Conservation (phyloP, 2,888 invertebrate species). For the Furcula furcula region DNA sequence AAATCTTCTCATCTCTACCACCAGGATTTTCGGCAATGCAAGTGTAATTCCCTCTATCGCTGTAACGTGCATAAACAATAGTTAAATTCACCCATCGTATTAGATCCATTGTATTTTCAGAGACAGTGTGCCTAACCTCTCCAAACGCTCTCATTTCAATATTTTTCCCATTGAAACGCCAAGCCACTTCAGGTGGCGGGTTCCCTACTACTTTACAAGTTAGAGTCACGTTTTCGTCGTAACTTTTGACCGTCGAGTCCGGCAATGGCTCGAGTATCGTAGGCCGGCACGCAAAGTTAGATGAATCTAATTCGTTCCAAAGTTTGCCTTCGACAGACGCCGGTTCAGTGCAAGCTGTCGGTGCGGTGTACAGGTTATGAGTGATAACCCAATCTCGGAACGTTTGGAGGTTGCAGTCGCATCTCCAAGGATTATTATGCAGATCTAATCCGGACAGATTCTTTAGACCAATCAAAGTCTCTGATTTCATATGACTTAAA, state of each 20-base stretch:
- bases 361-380: slow-evolving; percentile 88
- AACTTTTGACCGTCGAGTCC: slow-evolving; percentile 83
- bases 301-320: slow-evolving; percentile 87
- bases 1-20: slow-evolving; percentile 88
- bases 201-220: slow-evolving; percentile 89
- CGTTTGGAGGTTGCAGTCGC: slow-evolving; percentile 91
- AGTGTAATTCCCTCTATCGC: slow-evolving; percentile 87
- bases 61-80: slow-evolving; percentile 82
- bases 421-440: slow-evolving; percentile 93
- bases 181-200: slow-evolving; percentile 88
- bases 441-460: slow-evolving; percentile 88
- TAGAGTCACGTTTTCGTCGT: slow-evolving; percentile 87
- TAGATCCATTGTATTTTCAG: slow-evolving; percentile 71
- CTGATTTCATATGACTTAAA: slow-evolving; percentile 85
- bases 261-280: slow-evolving; percentile 85
- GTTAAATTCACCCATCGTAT: slow-evolving; percentile 86
- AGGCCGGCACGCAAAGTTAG: slow-evolving; percentile 92
- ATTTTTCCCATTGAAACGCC: slow-evolving; percentile 85
- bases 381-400: slow-evolving; percentile 89
- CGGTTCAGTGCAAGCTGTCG: slow-evolving; percentile 89
- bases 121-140: slow-evolving; percentile 72
- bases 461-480: slow-evolving; percentile 85
- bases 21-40: slow-evolving; percentile 93
- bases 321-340: slow-evolving; percentile 83
- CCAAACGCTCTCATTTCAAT: slow-evolving; percentile 78